phyloP scores from a whole-genome alignment of 1,140 invertebrate species.

The Bombus impatiens region DNA sequence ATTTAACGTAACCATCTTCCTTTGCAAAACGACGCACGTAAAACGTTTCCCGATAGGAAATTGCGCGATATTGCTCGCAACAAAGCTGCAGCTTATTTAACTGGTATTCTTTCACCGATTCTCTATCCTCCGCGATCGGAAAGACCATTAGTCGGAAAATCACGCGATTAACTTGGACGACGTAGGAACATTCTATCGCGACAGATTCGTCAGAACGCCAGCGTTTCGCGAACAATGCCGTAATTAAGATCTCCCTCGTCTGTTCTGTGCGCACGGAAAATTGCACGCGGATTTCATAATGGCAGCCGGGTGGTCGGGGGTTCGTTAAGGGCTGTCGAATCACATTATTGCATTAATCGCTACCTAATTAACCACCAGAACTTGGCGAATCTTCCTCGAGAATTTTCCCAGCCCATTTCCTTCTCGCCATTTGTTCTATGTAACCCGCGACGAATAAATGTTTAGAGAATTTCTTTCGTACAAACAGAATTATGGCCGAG shows the following conservation, averaged over 20 bases:
- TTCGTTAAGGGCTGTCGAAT: background rate
- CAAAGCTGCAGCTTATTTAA: background rate
- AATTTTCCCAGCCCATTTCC: background rate
- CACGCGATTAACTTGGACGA: constrained; percentile 12
- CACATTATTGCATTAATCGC: constrained; percentile 26
- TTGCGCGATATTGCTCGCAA: background rate
- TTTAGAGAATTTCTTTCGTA: background rate
- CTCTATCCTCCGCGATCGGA: no score
- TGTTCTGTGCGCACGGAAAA: background rate
- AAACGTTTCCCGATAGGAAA: no score
- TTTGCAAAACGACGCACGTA: no score
- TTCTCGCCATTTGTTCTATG: no score
- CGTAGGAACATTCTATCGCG: constrained; percentile 8
- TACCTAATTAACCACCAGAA: background rate
- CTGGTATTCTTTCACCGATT: background rate
- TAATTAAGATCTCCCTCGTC: constrained; percentile 5
- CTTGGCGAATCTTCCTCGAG: background rate
- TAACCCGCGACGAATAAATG: background rate
- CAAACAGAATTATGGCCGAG: background rate
- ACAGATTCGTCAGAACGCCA: background rate
- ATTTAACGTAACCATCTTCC: background rate
- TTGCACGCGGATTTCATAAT: constrained; percentile 22
- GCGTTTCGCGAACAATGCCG: constrained; percentile 10
- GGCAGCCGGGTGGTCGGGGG: background rate
- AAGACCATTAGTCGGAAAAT: background rate